phyloP scores from a whole-genome alignment of 2,888 invertebrate species.

The Leptopilina syphax region DNA sequence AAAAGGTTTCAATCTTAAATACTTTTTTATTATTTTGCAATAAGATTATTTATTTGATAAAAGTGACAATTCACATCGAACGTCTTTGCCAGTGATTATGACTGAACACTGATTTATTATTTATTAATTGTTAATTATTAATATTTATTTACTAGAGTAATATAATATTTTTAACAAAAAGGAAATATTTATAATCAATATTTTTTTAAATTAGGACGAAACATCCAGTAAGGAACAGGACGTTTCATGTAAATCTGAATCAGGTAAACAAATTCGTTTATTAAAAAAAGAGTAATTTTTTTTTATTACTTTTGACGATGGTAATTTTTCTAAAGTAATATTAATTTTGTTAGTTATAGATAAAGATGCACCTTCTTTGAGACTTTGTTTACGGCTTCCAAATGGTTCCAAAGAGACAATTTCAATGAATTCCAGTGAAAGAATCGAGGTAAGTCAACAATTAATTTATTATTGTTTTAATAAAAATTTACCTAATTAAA shows the following conservation, averaged over 20 bases:
- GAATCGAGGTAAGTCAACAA: slow-evolving; percentile 66
- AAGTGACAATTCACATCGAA: no score
- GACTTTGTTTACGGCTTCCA: slow-evolving; percentile 72
- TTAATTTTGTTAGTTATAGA: slow-evolving; percentile 38
- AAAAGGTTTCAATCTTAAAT: slow-evolving; percentile 1
- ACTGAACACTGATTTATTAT: no score
- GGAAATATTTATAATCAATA: neutral
- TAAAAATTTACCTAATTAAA: no score
- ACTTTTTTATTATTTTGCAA: no score
- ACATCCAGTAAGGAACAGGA: slow-evolving; percentile 37
- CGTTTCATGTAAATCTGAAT: slow-evolving; percentile 48
- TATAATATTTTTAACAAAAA: neutral
- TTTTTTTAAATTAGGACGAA: slow-evolving; percentile 32
- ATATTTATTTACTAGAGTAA: neutral
- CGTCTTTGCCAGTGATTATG: no score
- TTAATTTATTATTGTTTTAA: slow-evolving; percentile 18
- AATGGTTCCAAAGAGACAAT: slow-evolving; percentile 72
- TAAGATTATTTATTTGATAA: no score
- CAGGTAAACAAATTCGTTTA: slow-evolving; percentile 47
- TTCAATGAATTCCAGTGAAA: slow-evolving; percentile 69
- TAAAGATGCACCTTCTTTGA: slow-evolving; percentile 65
- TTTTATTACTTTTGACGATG: neutral
- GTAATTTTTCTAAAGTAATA: no score
- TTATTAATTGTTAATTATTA: neutral
- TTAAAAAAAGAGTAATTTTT: neutral